A percentile compares a stretch with the other conserved stretches of the same genome.
These are phyloP conservation scores for Drosophila subpulchrella DNA, from an alignment of 1,140 invertebrate species.

Conservation along the genomic window DNA sequence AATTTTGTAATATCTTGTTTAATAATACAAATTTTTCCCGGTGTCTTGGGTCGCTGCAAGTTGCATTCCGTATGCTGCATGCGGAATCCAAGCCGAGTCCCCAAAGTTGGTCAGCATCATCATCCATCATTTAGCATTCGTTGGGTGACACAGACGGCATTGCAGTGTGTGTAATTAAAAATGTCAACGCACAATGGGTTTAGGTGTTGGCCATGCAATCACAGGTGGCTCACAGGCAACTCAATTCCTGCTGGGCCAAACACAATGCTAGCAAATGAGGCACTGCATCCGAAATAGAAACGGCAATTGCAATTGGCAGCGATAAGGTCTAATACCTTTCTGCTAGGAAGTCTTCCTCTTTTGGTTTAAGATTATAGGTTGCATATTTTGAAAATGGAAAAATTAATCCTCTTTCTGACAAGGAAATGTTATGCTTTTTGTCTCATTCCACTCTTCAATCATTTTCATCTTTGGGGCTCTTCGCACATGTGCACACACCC, in stretches of 20 bases:
- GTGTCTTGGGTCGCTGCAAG: background rate
- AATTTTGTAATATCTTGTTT: background rate
- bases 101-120: conserved; percentile 32
- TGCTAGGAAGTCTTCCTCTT: background rate
- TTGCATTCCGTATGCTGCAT: conserved; percentile 49
- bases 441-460: conserved; percentile 32
- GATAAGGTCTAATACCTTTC: conserved; percentile 16
- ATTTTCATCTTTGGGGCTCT: conserved; percentile 17
- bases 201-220: conserved; percentile 68
- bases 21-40: background rate
- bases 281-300: conserved; percentile 16
- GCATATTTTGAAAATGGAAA: conserved; percentile 10
- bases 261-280: conserved; percentile 14
- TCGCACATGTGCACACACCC: background rate
- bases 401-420: conserved; percentile 3
- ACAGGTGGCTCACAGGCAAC: conserved; percentile 20
- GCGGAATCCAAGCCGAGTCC: conserved; percentile 17
- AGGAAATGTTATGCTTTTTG: conserved; percentile 2
- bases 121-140: conserved; percentile 73
- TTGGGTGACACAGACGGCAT: conserved; percentile 19
- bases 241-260: conserved; percentile 27
- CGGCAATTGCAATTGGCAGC: conserved; percentile 25
- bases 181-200: conserved; percentile 75
- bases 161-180: conserved; percentile 70
- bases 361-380: background rate